Evolutionary conservation across 30 jellyfish, hydroid and myxozoan species (phyloP).

Genomic region (Aurelia sp.): DNA sequence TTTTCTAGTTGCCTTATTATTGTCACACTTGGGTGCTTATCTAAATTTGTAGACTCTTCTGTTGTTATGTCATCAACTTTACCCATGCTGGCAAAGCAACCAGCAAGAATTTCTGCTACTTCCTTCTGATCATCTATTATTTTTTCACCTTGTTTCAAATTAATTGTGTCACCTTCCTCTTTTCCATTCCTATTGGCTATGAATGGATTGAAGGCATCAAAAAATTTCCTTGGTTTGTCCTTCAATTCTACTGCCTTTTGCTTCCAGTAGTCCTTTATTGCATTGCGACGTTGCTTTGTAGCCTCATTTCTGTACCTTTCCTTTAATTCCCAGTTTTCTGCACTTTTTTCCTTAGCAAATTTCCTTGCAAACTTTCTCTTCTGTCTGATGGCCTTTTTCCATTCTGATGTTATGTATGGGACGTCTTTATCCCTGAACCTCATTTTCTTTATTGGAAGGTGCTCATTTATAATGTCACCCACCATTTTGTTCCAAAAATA

Average conservation of each 20-base stretch:
- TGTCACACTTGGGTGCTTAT: too few relatives aligned
- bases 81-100: too few relatives aligned
- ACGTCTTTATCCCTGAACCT: not conserved
- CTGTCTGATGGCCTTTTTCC: slow-evolving; percentile 1
- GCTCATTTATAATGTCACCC: too few relatives aligned
- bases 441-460: not conserved
- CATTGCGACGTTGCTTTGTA: slow-evolving; percentile 29
- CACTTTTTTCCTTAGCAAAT: not conserved
- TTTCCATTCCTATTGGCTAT: slow-evolving; percentile 14
- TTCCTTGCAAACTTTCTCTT: not conserved
- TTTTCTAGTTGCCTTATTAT: too few relatives aligned
- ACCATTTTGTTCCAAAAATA: too few relatives aligned
- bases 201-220: slow-evolving; percentile 26
- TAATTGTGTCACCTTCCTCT: slow-evolving; percentile 21
- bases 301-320: slow-evolving; percentile 27
- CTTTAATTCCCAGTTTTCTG: slow-evolving; percentile 9
- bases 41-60: too few relatives aligned
- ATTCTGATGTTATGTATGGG: slow-evolving; percentile 12
- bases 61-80: too few relatives aligned
- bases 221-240: slow-evolving; percentile 27
- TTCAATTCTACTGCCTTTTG: slow-evolving; percentile 21
- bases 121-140: too few relatives aligned
- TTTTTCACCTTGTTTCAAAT: not conserved
- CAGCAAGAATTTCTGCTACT: too few relatives aligned
- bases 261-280: slow-evolving; percentile 20